These are phyloP conservation scores for Hydrolagus colliei DNA, from an alignment of 2,797 vertebrate genomes.

Conservation along the genomic window DNA sequence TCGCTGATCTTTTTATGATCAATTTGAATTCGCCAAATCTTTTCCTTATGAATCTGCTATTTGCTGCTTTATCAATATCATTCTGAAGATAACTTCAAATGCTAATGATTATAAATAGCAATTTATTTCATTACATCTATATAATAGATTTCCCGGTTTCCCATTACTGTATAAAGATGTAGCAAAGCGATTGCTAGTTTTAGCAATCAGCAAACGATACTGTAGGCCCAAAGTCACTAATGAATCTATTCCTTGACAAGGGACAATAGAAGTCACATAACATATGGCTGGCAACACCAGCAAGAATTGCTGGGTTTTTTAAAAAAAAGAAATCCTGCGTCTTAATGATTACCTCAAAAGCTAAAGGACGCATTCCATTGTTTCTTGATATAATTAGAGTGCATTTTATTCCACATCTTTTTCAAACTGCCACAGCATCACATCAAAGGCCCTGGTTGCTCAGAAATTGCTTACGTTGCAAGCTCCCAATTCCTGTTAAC, in stretches of 20 bases:
- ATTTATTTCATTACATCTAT: too few relatives aligned
- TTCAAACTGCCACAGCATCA: neutral
- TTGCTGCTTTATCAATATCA: too few relatives aligned
- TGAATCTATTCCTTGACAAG: neutral
- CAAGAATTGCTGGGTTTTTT: neutral
- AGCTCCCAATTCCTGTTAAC: too few relatives aligned
- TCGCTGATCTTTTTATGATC: too few relatives aligned
- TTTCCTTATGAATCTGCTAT: too few relatives aligned
- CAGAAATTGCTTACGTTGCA: too few relatives aligned
- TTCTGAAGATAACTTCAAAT: too few relatives aligned
- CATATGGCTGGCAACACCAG: neutral
- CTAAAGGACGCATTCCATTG: neutral
- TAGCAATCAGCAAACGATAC: too few relatives aligned
- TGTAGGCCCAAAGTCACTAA: neutral
- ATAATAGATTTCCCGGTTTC: too few relatives aligned
- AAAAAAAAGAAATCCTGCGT: neutral
- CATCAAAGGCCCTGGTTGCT: neutral
- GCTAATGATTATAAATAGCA: too few relatives aligned
- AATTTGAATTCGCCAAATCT: too few relatives aligned
- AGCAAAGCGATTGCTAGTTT: neutral
- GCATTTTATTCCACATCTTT: neutral
- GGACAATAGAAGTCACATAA: neutral
- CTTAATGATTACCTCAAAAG: neutral
- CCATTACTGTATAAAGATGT: neutral
- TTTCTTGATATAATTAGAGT: neutral